Base-by-base conservation (phyloP, 2,888 invertebrate genomes). In the Pyrrhosoma nymphula region DNA sequence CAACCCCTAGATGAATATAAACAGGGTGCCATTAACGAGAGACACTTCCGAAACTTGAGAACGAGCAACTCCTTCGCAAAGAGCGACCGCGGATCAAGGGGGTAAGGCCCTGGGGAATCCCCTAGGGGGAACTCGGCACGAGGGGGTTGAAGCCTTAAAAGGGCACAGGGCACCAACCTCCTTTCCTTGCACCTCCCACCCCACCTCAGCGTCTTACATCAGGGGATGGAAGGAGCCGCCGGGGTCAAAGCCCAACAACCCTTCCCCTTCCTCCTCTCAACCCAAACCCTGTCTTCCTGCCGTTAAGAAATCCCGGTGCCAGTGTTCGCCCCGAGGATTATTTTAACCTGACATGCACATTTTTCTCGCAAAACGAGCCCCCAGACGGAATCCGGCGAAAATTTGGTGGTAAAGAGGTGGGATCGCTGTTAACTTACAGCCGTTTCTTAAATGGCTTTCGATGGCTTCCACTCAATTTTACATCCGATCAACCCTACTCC, bases 151-250 rank as follows among this genome's bases (percentile, higher is more conserved):
- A 82, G 35, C 82, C 82, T 35, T 82, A 82, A 16, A 82, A 35
- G 82, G 82, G 35, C 82, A 69, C 26, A n/a, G 82, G 82, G 82
- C 35, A 82, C 82, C 82, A 82, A 82, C 82, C 82, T 82, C 35
- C 82, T 3, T 35, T 35, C 1, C 26, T 10, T 26, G n/a, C 12
- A 30, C 18, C 35, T 16, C 16, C 69, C 4, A 69, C 23, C 69
- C 14, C 35, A 26, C 16, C 35, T 26, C 82, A 82, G 35, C 82
- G 82, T 35, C 82, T 82, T 69, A 69, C 69, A 26, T n/a, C 47
- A n/a, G 35, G 82, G 75, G 82, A 35, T 82, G 82, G 82, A 16
- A 35, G 82, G 30, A 35, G 82, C 14, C 82, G 82, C 26, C 69
- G 69, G 82, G 82, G 82, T 82, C 82, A 82, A 82, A 82, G 82